Conservation (phyloP, 2,888 invertebrate genomes). For the Scrobipalpa costella region DNA sequence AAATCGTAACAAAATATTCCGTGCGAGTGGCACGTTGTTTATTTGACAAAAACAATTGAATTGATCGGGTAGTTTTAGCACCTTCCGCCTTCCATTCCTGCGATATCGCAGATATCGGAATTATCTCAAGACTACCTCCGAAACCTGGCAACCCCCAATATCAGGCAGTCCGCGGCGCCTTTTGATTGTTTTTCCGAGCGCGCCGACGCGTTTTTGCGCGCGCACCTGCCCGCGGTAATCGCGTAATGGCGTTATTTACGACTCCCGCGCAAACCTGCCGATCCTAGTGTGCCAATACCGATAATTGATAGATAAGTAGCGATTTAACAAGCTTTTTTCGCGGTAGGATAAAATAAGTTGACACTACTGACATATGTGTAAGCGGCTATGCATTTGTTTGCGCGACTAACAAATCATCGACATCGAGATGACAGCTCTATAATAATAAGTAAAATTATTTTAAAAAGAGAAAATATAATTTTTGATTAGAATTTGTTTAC, state of each 20-base stretch:
- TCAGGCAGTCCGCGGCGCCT: constrained; percentile 58
- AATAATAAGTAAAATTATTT: too few species aligned
- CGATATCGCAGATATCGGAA: not conserved
- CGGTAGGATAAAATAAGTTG: not conserved
- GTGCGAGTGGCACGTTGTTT: too few species aligned
- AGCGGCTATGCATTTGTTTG: not conserved
- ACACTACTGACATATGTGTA: not conserved
- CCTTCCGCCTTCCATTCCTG: not conserved
- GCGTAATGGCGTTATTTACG: constrained; percentile 67
- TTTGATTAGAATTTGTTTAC: too few species aligned
- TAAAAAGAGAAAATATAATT: too few species aligned
- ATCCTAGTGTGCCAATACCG: constrained; percentile 30
- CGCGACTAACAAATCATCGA: not conserved
- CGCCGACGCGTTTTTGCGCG: constrained; percentile 53
- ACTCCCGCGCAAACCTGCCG: constrained; percentile 41
- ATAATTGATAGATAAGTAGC: constrained; percentile 25
- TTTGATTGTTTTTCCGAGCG: constrained; percentile 75
- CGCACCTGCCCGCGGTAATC: constrained; percentile 55
- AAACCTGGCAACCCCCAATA: constrained; percentile 12
- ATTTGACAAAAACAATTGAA: too few species aligned
- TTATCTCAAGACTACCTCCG: not conserved
- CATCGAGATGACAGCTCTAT: too few species aligned
- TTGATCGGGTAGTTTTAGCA: too few species aligned
- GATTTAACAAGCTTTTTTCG: constrained; percentile 20
- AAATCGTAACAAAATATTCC: not conserved